Evolutionary conservation across 1,140 invertebrate genomes (phyloP).

Genomic region (Aricia agestis): DNA sequence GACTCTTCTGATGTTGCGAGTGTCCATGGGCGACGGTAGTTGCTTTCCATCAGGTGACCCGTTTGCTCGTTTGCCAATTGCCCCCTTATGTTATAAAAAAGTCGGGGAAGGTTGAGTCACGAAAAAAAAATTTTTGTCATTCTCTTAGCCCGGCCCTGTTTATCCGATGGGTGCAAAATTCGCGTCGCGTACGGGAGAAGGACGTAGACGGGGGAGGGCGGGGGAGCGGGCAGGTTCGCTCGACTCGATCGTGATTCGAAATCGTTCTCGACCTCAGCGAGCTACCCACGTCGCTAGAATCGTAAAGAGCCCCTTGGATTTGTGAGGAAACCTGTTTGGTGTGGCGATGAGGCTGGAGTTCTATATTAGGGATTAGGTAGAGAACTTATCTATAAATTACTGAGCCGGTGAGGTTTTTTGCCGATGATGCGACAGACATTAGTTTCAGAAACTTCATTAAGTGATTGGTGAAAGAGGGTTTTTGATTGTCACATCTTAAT

Average conservation of each 20-base stretch:
- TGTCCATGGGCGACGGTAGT: too few species aligned
- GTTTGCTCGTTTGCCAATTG: too few species aligned
- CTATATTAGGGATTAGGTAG: neutral
- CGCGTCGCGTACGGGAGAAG: slow-evolving; percentile 43
- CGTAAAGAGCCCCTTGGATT: slow-evolving; percentile 11
- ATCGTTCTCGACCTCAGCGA: slow-evolving; percentile 24
- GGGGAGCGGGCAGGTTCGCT: slow-evolving; percentile 53
- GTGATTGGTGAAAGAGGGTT: too few species aligned
- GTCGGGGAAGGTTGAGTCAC: neutral
- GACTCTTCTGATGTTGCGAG: too few species aligned
- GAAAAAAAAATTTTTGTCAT: neutral
- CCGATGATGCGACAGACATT: too few species aligned
- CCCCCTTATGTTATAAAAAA: too few species aligned
- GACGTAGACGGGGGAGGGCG: slow-evolving; percentile 38
- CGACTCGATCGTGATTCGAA: slow-evolving; percentile 53
- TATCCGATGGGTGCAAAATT: slow-evolving; percentile 35
- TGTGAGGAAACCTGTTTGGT: neutral
- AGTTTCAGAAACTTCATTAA: too few species aligned
- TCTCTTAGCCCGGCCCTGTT: slow-evolving; percentile 40
- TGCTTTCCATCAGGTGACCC: too few species aligned
- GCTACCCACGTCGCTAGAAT: neutral
- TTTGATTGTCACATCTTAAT: too few species aligned
- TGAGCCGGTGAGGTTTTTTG: too few species aligned
- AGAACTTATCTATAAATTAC: too few species aligned
- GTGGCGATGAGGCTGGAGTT: neutral